These are phyloP conservation scores for Selenia dentaria DNA, from an alignment of 2,888 invertebrate genomes.

Conservation along the genomic window DNA sequence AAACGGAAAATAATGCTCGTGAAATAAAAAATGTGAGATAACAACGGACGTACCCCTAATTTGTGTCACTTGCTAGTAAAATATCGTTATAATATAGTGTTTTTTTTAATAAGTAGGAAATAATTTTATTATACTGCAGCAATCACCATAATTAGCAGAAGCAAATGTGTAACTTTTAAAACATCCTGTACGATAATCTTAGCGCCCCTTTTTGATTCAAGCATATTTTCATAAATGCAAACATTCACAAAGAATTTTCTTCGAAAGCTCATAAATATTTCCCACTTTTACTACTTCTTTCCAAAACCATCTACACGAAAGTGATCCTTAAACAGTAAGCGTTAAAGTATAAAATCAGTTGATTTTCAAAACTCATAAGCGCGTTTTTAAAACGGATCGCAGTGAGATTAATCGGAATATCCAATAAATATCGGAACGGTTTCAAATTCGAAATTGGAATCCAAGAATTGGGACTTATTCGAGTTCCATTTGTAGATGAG, in stretches of 20 bases:
- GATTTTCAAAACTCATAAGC: slow-evolving; percentile 59
- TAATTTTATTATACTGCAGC: too few relatives aligned
- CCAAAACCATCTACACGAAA: slow-evolving; percentile 35
- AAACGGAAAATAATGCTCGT: too few relatives aligned
- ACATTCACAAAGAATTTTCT: slow-evolving; percentile 83
- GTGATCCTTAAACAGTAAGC: slow-evolving; percentile 33
- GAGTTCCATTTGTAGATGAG: slow-evolving; percentile 79
- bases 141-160: background rate
- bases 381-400: slow-evolving; percentile 72
- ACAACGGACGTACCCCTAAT: too few relatives aligned
- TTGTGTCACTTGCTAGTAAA: too few relatives aligned
- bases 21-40: too few relatives aligned
- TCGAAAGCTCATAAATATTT: slow-evolving; percentile 83
- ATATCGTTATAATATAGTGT: too few relatives aligned
- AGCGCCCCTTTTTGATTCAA: slow-evolving; percentile 67
- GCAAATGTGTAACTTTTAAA: background rate
- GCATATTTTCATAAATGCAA: slow-evolving; percentile 85
- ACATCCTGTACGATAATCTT: slow-evolving; percentile 45
- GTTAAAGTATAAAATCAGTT: slow-evolving; percentile 41
- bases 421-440: slow-evolving; percentile 81
- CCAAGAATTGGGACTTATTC: slow-evolving; percentile 79
- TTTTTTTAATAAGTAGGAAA: too few relatives aligned
- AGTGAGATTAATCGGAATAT: slow-evolving; percentile 77
- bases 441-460: slow-evolving; percentile 78
- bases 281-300: slow-evolving; percentile 76